Evolutionary conservation across 2,888 invertebrate genomes (phyloP).

Genomic region (Drosophila melanosoma): DNA sequence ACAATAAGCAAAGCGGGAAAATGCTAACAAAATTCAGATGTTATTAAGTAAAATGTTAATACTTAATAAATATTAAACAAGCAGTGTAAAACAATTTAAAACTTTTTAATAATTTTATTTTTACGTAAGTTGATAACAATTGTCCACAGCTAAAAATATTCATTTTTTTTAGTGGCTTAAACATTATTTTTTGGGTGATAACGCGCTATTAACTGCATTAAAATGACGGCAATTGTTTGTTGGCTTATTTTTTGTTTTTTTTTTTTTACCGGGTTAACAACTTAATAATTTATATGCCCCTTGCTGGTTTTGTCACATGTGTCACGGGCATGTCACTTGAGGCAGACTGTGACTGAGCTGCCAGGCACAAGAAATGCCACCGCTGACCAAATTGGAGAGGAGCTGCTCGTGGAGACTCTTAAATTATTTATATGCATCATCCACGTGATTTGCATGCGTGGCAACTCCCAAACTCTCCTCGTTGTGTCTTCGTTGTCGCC

Average conservation of each 20-base stretch:
- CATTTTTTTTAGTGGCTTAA: neutral
- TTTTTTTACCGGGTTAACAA: slow-evolving; percentile 64
- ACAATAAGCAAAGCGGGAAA: accelerated
- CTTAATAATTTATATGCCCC: slow-evolving; percentile 72
- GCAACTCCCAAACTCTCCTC: slow-evolving; percentile 45
- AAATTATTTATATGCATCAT: slow-evolving; percentile 68
- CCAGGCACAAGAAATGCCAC: neutral
- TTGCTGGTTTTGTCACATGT: slow-evolving; percentile 52
- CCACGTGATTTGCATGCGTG: slow-evolving; percentile 72
- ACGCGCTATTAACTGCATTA: slow-evolving; percentile 30
- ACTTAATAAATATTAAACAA: neutral
- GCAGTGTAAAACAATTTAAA: neutral
- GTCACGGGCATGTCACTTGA: slow-evolving; percentile 54
- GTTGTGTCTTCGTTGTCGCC: slow-evolving; percentile 60
- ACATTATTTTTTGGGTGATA: slow-evolving; percentile 7
- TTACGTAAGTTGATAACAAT: neutral
- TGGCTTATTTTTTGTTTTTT: slow-evolving; percentile 22
- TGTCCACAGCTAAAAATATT: neutral
- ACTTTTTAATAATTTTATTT: neutral
- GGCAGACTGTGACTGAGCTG: slow-evolving; percentile 10
- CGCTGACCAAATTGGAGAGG: neutral
- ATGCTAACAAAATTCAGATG: neutral
- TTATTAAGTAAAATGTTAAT: neutral
- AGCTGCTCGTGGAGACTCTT: slow-evolving; percentile 37
- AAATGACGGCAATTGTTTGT: slow-evolving; percentile 54